Conservation (phyloP, 2,888 invertebrate species). For the Schrankia costaestrigalis region DNA sequence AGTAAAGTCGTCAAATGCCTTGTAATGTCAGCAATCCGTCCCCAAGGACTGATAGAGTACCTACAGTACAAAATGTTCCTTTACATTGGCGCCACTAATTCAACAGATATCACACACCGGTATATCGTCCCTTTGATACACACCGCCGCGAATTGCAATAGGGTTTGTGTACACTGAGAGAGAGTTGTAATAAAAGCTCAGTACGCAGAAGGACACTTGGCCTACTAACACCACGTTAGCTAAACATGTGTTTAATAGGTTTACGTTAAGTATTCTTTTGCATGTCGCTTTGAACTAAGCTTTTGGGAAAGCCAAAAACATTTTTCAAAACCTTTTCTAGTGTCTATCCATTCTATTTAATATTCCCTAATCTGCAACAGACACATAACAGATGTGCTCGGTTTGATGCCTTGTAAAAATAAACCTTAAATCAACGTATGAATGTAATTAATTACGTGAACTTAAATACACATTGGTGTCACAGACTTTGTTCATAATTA, state of each 20-base stretch:
- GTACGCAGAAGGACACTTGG: no score
- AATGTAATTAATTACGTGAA: slow-evolving; percentile 37
- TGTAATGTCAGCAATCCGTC: slow-evolving; percentile 24
- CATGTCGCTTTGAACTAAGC: no score
- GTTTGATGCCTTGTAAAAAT: no score
- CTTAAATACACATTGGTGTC: slow-evolving; percentile 33
- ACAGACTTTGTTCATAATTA: slow-evolving; percentile 55
- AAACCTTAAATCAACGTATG: slow-evolving; percentile 17
- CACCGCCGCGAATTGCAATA: slow-evolving; percentile 40
- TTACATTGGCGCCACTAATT: slow-evolving; percentile 41
- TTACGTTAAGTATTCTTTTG: no score
- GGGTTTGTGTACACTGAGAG: slow-evolving; percentile 19
- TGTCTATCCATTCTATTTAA: no score
- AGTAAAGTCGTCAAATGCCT: slow-evolving; percentile 8
- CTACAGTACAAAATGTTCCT: slow-evolving; percentile 16
- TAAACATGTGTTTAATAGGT: no score
- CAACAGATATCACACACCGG: slow-evolving; percentile 39
- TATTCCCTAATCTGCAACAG: no score
- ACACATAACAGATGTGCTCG: no score
- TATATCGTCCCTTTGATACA: slow-evolving; percentile 38
- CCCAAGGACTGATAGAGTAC: slow-evolving; percentile 9
- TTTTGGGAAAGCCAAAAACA: no score
- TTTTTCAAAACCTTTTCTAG: no score
- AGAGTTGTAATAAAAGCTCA: not conserved
- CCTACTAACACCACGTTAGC: no score